Evolutionary conservation across 2,888 invertebrate species (phyloP).

Genomic region (Ophion costatus): DNA sequence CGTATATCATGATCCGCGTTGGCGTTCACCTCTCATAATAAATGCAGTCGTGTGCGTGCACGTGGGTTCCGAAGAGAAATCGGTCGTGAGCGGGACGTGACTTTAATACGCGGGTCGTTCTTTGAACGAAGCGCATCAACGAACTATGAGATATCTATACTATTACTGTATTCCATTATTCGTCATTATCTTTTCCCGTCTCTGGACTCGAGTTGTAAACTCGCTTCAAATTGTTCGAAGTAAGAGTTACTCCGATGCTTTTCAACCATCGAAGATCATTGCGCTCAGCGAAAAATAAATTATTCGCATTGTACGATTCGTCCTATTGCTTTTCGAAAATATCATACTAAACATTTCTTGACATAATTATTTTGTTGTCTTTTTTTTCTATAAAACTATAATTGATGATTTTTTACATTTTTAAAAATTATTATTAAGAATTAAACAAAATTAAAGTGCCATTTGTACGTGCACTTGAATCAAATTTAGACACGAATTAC

Average conservation of each 20-base stretch:
- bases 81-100: slow-evolving; percentile 70
- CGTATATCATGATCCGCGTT: slow-evolving; percentile 5
- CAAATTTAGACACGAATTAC: too few species aligned
- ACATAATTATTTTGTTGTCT: neutral
- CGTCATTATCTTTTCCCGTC: neutral
- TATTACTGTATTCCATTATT: slow-evolving; percentile 43
- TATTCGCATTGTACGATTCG: too few species aligned
- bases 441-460: too few species aligned
- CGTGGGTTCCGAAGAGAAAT: slow-evolving; percentile 71
- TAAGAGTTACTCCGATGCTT: neutral
- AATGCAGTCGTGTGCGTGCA: neutral
- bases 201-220: neutral
- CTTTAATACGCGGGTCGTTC: slow-evolving; percentile 26
- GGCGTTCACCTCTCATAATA: slow-evolving; percentile 14
- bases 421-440: too few species aligned
- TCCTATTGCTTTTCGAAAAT: neutral
- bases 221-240: neutral
- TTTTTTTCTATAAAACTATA: neutral
- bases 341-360: neutral
- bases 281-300: neutral
- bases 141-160: neutral
- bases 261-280: neutral
- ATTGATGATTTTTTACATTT: neutral
- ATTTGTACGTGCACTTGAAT: too few species aligned
- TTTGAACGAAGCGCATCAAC: slow-evolving; percentile 30